phyloP scores from a whole-genome alignment of 2,888 invertebrate species.

The Dichetophora obliterata region DNA sequence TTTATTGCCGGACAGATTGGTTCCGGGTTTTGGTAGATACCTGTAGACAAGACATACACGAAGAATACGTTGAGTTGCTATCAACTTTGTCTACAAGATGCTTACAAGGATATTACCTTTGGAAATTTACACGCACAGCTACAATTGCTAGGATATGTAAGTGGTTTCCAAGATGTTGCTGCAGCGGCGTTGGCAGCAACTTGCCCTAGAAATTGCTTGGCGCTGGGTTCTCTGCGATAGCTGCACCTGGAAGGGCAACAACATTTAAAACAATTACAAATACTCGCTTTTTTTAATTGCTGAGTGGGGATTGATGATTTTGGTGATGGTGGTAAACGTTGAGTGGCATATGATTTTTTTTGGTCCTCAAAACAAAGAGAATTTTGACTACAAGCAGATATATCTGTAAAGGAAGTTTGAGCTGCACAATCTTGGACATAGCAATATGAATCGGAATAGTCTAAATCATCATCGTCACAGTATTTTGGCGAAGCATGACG shows the following conservation, averaged over 20 bases:
- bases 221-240: neutral
- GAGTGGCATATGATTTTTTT: neutral
- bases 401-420: neutral
- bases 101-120: neutral
- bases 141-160: neutral
- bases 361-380: neutral
- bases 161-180: neutral
- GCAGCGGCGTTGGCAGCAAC: conserved; percentile 17
- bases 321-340: neutral
- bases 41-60: neutral
- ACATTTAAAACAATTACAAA: neutral
- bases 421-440: neutral
- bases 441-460: too few relatives aligned
- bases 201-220: neutral
- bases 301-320: neutral
- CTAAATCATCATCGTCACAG: too few relatives aligned
- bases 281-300: neutral
- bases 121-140: neutral
- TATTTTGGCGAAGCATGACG: too few relatives aligned
- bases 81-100: neutral
- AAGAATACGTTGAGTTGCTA: neutral
- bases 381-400: neutral
- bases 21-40: neutral
- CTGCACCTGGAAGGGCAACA: conserved; percentile 23
- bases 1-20: neutral